A percentile compares a stretch with the other conserved stretches of the same genome.
These are phyloP conservation scores for Venustoraphidia nigricollis DNA, from an alignment of 2,888 invertebrate species.

Conservation along the genomic window DNA sequence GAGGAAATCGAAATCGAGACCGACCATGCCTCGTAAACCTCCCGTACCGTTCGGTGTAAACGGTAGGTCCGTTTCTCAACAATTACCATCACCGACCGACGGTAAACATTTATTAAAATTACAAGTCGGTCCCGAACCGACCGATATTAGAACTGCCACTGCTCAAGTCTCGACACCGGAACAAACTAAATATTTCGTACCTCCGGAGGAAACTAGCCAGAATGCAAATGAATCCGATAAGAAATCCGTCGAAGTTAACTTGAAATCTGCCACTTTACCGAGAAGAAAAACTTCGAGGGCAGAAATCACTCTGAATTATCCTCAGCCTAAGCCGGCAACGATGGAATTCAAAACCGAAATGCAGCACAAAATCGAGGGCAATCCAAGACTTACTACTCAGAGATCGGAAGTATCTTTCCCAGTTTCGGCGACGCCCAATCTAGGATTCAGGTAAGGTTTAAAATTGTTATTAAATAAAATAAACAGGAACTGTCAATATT, in stretches of 20 bases:
- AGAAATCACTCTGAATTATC: constrained; percentile 43
- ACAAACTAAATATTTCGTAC: constrained; percentile 15
- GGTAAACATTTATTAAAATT: constrained; percentile 15
- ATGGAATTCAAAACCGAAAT: constrained; percentile 44
- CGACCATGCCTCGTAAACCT: constrained; percentile 38
- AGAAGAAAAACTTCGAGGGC: constrained; percentile 47
- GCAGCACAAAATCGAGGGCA: constrained; percentile 35
- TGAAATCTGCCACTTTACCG: constrained; percentile 51
- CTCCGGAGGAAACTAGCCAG: constrained; percentile 12
- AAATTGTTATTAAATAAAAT: neutral
- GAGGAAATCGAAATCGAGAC: constrained; percentile 27
- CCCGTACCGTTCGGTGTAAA: constrained; percentile 45
- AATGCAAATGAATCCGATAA: constrained; percentile 19
- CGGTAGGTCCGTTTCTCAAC: constrained; percentile 36
- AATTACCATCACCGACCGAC: constrained; percentile 17
- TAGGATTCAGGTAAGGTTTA: constrained; percentile 2
- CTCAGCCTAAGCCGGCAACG: constrained; percentile 24
- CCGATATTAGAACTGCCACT: constrained; percentile 25
- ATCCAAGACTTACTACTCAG: constrained; percentile 29
- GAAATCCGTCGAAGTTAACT: constrained; percentile 46
- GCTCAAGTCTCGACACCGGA: constrained; percentile 24
- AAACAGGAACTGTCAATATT: neutral
- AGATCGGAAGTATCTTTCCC: constrained; percentile 41
- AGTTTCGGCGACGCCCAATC: constrained; percentile 24
- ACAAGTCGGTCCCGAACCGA: constrained; percentile 20